These are phyloP conservation scores for Gallinago jamesoni DNA, from an alignment of 2,113 vertebrate species.

Conservation along the genomic window DNA sequence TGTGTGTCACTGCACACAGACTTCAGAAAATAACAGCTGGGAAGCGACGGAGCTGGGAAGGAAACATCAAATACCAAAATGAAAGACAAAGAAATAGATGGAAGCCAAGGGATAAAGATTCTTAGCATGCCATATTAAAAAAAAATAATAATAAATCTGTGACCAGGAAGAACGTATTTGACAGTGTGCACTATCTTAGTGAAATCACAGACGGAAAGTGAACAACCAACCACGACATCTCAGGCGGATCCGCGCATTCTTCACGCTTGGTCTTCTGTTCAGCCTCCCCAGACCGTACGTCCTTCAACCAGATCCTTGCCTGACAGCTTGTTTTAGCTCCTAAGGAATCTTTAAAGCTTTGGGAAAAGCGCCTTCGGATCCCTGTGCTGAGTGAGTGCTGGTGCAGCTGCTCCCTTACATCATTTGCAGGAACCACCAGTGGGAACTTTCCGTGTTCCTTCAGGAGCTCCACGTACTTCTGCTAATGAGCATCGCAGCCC, in stretches of 20 bases:
- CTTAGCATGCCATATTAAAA: not conserved
- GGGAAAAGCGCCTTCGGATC: not conserved
- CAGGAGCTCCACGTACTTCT: not conserved
- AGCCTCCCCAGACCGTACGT: not conserved
- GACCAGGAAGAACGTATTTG: not conserved
- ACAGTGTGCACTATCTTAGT: not conserved
- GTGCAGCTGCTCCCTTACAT: conserved; percentile 33
- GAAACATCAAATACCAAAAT: not conserved
- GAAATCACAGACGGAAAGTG: not conserved
- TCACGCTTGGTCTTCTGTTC: not conserved
- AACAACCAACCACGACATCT: not conserved
- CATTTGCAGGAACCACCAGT: not conserved
- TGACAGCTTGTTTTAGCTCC: not conserved
- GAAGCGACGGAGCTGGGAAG: not conserved
- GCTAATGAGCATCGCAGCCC: not conserved
- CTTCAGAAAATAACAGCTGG: not conserved
- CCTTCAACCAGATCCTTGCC: not conserved
- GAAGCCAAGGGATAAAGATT: not conserved
- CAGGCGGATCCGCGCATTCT: conserved; percentile 19
- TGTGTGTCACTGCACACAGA: not conserved
- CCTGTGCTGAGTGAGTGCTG: not conserved
- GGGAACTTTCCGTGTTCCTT: conserved; percentile 14
- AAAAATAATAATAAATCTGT: not conserved
- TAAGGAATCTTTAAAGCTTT: not conserved
- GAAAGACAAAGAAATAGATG: not conserved